Base-by-base conservation (phyloP, 2,113 vertebrate genomes). In the Benitochromis conjunctus region DNA sequence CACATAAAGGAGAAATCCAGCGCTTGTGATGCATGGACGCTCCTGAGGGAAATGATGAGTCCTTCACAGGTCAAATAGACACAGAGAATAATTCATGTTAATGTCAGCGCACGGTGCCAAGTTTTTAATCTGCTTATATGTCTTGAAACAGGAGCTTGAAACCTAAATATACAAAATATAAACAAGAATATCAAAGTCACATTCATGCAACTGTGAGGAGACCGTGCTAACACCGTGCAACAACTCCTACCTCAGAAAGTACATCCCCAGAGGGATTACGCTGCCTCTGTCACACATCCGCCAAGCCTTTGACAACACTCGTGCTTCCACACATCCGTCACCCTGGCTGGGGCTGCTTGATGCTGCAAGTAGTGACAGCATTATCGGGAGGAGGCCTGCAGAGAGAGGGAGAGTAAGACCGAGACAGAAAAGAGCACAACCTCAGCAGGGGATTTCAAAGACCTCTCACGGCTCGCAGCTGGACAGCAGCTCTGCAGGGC, bases 401-500 rank as follows among this genome's bases (percentile, higher is more conserved):
- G 91, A 87, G 90, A 80, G 69, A 34, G 48, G 38, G 46, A 80
- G 86, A 57, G 77, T 24, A 36, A 36, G 62, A 88, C 46, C 13
- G 81, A 91, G 58, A 48, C 21, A 43, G 86, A 81, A 83, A 88
- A 92, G 92, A 91, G 89, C 90, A 84, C 53, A n/a, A 38, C 26
- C 86, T 79, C 89, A 90, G 91, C 83, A 48, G 90, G 94, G n/a
- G 38, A 46, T 36, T 80, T 85, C 71, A 87, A 57, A 91, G 86
- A 80, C 89, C 64, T 64, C 87, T 91, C 43, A 43, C n/a, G 3
- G 86, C 83, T 89, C 74, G 2, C 91, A 88, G 91, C 85, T 80
- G 90, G 86, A 82, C 58, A 7, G 24, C 58, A 55, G 56, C 80
- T 48, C 69, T 54, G 82, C 26, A 60, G 64, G 31, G 7, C 36